phyloP scores from a whole-genome alignment of 2,888 invertebrate genomes.

The Ferdinandea cuprea region DNA sequence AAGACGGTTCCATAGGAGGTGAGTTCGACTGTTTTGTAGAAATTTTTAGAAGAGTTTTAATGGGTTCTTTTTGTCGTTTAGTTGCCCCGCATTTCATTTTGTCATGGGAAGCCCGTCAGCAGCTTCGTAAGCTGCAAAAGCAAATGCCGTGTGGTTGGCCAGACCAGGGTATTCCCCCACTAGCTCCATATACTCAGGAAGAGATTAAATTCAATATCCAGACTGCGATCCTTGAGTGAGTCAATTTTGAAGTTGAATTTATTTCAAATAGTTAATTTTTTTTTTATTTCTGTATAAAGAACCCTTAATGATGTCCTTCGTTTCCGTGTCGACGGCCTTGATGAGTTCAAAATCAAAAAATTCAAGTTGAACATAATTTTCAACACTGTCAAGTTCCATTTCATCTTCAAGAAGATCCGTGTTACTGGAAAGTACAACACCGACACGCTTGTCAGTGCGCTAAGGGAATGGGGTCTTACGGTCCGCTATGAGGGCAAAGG shows the following conservation, averaged over 20 bases:
- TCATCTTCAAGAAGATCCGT: slow-evolving; percentile 78
- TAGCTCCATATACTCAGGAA: slow-evolving; percentile 77
- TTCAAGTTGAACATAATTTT: slow-evolving; percentile 79
- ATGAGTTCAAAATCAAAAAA: slow-evolving; percentile 78
- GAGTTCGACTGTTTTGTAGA: slow-evolving; percentile 71
- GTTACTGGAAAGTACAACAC: slow-evolving; percentile 79
- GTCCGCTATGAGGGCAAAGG: slow-evolving; percentile 79
- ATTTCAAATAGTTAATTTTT: too few species aligned
- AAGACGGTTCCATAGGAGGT: slow-evolving; percentile 76
- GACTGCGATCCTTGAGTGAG: slow-evolving; percentile 52
- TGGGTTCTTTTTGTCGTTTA: slow-evolving; percentile 38
- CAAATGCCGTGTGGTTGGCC: slow-evolving; percentile 78
- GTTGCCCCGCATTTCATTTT: slow-evolving; percentile 78
- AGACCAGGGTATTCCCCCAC: slow-evolving; percentile 77
- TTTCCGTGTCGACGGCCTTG: slow-evolving; percentile 79
- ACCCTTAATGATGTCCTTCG: slow-evolving; percentile 77
- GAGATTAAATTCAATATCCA: slow-evolving; percentile 13
- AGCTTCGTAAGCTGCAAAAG: slow-evolving; percentile 76
- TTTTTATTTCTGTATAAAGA: slow-evolving; percentile 52
- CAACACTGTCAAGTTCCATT: slow-evolving; percentile 78
- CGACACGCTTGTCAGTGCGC: slow-evolving; percentile 78
- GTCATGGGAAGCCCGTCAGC: slow-evolving; percentile 79
- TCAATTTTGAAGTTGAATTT: slow-evolving; percentile 10
- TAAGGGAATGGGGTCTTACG: slow-evolving; percentile 78
- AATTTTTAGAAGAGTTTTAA: too few species aligned